Conservation (phyloP, 2,888 invertebrate species). For the Catocala fraxini region DNA sequence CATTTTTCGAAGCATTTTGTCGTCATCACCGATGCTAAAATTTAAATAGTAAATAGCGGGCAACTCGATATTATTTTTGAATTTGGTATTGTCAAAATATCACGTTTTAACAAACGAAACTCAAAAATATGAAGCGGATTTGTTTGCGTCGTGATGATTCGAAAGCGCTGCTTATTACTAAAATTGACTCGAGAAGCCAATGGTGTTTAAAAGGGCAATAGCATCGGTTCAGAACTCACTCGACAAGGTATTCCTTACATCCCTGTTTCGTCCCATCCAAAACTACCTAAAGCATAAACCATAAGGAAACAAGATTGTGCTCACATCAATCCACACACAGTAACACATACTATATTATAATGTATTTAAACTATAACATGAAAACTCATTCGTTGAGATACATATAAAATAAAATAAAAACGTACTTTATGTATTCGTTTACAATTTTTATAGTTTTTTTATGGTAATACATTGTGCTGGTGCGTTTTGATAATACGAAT, state of each 20-base stretch:
- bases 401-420: slow-evolving; percentile 69
- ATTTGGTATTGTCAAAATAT: slow-evolving; percentile 1
- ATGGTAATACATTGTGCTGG: slow-evolving; percentile 81
- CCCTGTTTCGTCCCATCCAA: slow-evolving; percentile 81
- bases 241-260: slow-evolving; percentile 62
- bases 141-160: slow-evolving; percentile 16
- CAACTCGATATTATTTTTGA: slow-evolving; percentile 4
- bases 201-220: slow-evolving; percentile 21
- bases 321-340: slow-evolving; percentile 78
- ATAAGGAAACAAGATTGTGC: slow-evolving; percentile 78
- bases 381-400: slow-evolving; percentile 68
- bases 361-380: slow-evolving; percentile 67
- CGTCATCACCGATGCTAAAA: slow-evolving; percentile 52
- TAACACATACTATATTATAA: slow-evolving; percentile 72
- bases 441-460: slow-evolving; percentile 56
- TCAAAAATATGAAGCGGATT: slow-evolving; percentile 10
- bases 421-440: slow-evolving; percentile 58
- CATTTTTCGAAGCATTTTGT: slow-evolving; percentile 47
- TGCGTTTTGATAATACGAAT: slow-evolving; percentile 68
- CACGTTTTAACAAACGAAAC: neutral
- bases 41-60: slow-evolving; percentile 18
- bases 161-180: slow-evolving; percentile 28
- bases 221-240: slow-evolving; percentile 61
- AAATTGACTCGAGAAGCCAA: slow-evolving; percentile 35
- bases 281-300: slow-evolving; percentile 74